Evolutionary conservation across 2,113 vertebrate genomes (phyloP).

Genomic region (Lepidothrix coronata): DNA sequence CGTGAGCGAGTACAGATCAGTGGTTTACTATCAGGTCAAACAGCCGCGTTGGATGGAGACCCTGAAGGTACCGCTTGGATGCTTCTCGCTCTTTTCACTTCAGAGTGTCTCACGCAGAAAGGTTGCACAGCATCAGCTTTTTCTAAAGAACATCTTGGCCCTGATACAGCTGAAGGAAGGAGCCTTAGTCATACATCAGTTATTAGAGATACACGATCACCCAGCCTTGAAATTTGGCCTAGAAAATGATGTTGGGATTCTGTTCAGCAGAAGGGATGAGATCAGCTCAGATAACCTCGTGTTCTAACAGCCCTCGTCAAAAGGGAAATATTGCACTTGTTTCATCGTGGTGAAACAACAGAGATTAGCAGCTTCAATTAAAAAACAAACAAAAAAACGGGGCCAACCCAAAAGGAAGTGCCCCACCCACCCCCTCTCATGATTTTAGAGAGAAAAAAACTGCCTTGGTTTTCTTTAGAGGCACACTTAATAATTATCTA

Average conservation of each 20-base stretch:
- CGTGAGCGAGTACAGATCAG: constrained; percentile 87
- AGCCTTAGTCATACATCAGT: neutral
- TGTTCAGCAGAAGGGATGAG: neutral
- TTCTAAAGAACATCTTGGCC: neutral
- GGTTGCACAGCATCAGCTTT: neutral
- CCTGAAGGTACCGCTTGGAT: constrained; percentile 80
- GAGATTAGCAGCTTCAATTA: neutral
- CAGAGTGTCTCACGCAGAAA: neutral
- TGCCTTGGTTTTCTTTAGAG: neutral
- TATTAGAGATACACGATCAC: neutral
- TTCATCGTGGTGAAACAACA: neutral
- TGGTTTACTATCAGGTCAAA: constrained; percentile 97
- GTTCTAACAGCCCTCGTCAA: neutral
- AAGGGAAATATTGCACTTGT: neutral
- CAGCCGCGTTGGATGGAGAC: constrained; percentile 98
- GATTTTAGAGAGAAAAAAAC: neutral
- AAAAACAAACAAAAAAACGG: neutral
- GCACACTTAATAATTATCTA: neutral
- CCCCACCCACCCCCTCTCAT: accelerated
- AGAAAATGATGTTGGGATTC: neutral
- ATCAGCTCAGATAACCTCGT: neutral
- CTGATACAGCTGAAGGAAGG: neutral
- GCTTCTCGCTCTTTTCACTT: neutral
- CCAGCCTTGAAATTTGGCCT: constrained; percentile 13
- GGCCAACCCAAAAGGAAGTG: neutral